Percentiles rank a stretch among this genome's conserved stretches.
Conservation (phyloP, 2,888 invertebrate genomes). For the Zelleria hepariella region DNA sequence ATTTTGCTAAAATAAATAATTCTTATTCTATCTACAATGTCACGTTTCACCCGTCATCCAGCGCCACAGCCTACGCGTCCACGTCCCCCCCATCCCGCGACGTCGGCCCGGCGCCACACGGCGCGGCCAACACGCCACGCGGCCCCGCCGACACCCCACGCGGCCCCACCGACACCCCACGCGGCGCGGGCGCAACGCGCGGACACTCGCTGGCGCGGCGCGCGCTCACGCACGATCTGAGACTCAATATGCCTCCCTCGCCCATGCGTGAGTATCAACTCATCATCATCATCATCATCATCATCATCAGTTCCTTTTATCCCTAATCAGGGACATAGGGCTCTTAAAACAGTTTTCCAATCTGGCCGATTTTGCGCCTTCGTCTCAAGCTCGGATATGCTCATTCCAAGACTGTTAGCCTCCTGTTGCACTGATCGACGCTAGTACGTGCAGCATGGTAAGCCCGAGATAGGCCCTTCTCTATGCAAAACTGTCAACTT, state of each 20-base stretch:
- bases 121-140: not conserved
- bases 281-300: not conserved
- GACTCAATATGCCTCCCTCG: constrained; percentile 11
- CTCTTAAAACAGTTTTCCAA: no score
- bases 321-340: not conserved
- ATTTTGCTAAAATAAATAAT: no score
- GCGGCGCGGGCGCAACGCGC: constrained; percentile 32
- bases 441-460: no score
- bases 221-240: constrained; percentile 27
- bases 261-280: not conserved
- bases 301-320: not conserved
- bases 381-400: no score
- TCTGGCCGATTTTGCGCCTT: no score
- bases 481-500: no score
- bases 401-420: constrained; percentile 14
- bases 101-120: constrained; percentile 25
- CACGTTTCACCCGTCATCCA: not conserved
- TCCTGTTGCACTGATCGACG: no score
- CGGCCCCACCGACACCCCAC: constrained; percentile 5
- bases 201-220: constrained; percentile 27
- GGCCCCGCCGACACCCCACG: constrained; percentile 29
- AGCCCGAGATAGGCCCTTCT: no score
- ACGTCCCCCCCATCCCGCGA: constrained; percentile 21
- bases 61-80: constrained; percentile 8
- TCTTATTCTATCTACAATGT: no score